These are phyloP conservation scores for Morpho deidamia DNA, from an alignment of 2,888 invertebrate genomes.

Conservation along the genomic window DNA sequence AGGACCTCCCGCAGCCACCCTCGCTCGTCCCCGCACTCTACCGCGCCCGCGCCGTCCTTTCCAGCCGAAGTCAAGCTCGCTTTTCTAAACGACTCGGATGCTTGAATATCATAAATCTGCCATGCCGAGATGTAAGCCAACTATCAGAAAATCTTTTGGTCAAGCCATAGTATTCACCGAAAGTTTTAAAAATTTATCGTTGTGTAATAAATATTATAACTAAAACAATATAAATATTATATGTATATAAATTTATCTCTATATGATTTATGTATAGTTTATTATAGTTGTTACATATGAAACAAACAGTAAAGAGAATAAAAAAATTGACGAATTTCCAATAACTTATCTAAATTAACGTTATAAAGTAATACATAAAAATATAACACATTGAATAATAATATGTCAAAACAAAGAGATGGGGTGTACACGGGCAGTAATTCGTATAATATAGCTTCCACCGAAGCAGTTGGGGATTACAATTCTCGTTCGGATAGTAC, in stretches of 20 bases:
- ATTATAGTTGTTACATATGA: not conserved
- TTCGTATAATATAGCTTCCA: conserved; percentile 27
- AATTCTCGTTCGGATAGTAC: conserved; percentile 59
- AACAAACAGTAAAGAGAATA: no score
- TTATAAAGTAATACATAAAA: not conserved
- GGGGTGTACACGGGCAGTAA: conserved; percentile 13
- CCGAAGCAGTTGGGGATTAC: conserved; percentile 44
- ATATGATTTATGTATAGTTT: not conserved
- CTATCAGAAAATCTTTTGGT: conserved; percentile 33
- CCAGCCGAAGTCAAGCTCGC: conserved; percentile 41
- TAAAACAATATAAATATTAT: no score
- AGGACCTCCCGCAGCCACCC: conserved; percentile 58
- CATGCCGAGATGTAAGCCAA: conserved; percentile 64
- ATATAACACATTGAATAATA: not conserved
- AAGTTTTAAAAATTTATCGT: conserved; percentile 1
- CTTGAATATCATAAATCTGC: conserved; percentile 65
- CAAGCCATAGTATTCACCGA: conserved; percentile 27
- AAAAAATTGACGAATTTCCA: not conserved
- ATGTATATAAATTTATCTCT: not conserved
- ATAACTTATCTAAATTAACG: not conserved
- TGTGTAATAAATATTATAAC: no score
- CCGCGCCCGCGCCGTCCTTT: conserved; percentile 20
- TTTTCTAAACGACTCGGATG: conserved; percentile 54
- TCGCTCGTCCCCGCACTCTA: conserved; percentile 45
- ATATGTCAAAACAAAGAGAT: not conserved